These are phyloP conservation scores for Chlorops oryzae DNA, from an alignment of 1,140 invertebrate species.

Conservation along the genomic window DNA sequence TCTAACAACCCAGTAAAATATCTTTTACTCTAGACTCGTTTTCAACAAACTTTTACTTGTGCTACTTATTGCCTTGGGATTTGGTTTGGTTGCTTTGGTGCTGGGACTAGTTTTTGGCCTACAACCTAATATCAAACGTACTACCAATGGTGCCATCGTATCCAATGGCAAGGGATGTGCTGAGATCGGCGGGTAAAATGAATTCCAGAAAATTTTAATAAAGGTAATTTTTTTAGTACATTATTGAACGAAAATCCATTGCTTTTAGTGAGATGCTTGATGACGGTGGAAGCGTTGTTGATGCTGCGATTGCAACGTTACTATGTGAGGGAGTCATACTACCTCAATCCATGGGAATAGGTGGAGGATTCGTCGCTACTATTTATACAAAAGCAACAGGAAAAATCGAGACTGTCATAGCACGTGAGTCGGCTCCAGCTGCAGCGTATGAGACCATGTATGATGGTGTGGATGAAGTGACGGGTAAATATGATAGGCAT, in stretches of 20 bases:
- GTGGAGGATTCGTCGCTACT: conserved; percentile 80
- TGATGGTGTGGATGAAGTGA: conserved; percentile 42
- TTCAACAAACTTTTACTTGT: conserved; percentile 30
- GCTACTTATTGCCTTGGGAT: conserved; percentile 27
- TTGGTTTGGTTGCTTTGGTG: conserved; percentile 30
- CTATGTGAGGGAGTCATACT: conserved; percentile 83
- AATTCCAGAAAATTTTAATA: not conserved
- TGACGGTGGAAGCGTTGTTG: conserved; percentile 76
- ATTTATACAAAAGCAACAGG: conserved; percentile 62
- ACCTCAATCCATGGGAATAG: conserved; percentile 83
- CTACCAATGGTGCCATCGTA: conserved; percentile 30
- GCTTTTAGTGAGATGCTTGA: conserved; percentile 53
- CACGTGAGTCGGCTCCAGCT: conserved; percentile 73
- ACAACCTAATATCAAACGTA: conserved; percentile 17
- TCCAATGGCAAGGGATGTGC: conserved; percentile 42
- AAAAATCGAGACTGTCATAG: conserved; percentile 62
- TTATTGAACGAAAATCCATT: conserved; percentile 33
- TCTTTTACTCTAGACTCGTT: conserved; percentile 20
- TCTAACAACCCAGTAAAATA: not conserved
- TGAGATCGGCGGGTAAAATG: conserved; percentile 24
- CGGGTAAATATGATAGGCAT: conserved; percentile 16
- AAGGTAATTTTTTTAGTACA: conserved; percentile 66
- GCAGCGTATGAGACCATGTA: conserved; percentile 66
- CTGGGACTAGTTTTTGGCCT: conserved; percentile 37
- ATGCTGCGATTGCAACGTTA: conserved; percentile 79